Base-by-base conservation (phyloP, 2,888 invertebrate genomes). In the Clusia tigrina region DNA sequence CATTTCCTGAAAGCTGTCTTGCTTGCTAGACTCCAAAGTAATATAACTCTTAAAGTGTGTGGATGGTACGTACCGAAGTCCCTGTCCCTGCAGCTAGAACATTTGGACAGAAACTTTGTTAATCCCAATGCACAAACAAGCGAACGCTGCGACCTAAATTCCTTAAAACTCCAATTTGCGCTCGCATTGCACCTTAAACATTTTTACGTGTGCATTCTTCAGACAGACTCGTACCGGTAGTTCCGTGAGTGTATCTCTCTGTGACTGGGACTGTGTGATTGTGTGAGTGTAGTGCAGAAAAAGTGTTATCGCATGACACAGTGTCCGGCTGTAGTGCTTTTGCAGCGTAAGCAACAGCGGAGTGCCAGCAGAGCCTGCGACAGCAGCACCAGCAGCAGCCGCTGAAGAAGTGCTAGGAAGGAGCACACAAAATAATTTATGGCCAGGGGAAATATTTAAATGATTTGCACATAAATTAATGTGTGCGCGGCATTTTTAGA, bases 381-480 rank as follows among this genome's bases (percentile, higher is more conserved):
- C n/a, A 42, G 42, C 42, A 15, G n/a, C n/a, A 42, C 15, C 42
- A 15, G n/a, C 9, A 42, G 42, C 42, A 42, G 6, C 32, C 32
- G 12, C 12, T 32, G 32, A 5, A n/a, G n/a, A n/a, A 32, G 5
- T 32, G 32, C 32, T 5, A 32, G n/a, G n/a, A n/a, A 32, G n/a
- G n/a, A 15, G 42, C 42, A 15, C n/a, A 42, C 42, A 2, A 15
- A 48, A 48, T 48, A 48, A 48, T 48, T 48, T 48, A 48, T 48
- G 48, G 48, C 48, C 18, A 48, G 48, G 20, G 48, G 48, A 48
- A 48, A 48, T 48, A 48, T 48, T 48, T 48, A 48, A 48, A 48
- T 48, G 48, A 48, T 48, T 48, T 48, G 48, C 48, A 48, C 48
- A 48, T 48, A 48, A 48, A 20, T 48, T 48, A 48, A 48, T 20